Percentiles rank a stretch among this genome's conserved stretches.
These are phyloP conservation scores for Dicentrarchus labrax DNA, from an alignment of 2,113 vertebrate species.

Conservation along the genomic window DNA sequence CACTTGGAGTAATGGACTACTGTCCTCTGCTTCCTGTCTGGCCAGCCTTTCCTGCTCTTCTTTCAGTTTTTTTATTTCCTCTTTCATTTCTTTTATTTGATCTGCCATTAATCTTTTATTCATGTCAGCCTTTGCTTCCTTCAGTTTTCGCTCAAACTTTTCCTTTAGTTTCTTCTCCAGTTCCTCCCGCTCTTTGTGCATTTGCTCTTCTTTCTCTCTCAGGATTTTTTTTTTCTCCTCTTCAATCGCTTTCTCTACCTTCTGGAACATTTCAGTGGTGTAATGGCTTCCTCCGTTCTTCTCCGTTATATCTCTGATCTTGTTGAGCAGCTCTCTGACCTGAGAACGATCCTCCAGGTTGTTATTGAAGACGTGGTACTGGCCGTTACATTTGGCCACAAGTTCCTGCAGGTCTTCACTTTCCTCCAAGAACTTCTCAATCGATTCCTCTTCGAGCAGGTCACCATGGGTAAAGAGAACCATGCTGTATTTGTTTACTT, in stretches of 20 bases:
- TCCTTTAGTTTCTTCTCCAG: neutral
- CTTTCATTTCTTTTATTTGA: too few species aligned
- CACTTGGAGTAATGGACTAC: too few species aligned
- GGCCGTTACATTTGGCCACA: too few species aligned
- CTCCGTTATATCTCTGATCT: neutral
- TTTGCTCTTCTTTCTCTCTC: neutral
- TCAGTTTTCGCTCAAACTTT: neutral
- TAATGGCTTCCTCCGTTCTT: conserved; percentile 19
- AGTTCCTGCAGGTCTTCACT: too few species aligned
- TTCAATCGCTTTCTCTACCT: neutral
- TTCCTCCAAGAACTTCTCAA: too few species aligned
- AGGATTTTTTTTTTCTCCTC: neutral
- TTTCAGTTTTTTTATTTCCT: too few species aligned
- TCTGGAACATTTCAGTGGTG: conserved; percentile 33
- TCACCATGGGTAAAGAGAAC: conserved; percentile 30
- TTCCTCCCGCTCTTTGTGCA: neutral
- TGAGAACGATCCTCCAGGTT: neutral
- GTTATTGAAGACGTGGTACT: neutral
- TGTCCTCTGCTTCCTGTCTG: too few species aligned
- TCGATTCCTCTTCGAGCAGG: too few species aligned
- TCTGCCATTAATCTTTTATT: too few species aligned
- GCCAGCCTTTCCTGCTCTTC: too few species aligned
- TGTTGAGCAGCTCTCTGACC: neutral
- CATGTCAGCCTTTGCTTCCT: neutral
- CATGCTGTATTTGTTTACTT: conserved; percentile 27